Percentiles rank a stretch among this genome's conserved stretches.
phyloP scores from a whole-genome alignment of 2,113 vertebrate species.

The Hippotragus niger region DNA sequence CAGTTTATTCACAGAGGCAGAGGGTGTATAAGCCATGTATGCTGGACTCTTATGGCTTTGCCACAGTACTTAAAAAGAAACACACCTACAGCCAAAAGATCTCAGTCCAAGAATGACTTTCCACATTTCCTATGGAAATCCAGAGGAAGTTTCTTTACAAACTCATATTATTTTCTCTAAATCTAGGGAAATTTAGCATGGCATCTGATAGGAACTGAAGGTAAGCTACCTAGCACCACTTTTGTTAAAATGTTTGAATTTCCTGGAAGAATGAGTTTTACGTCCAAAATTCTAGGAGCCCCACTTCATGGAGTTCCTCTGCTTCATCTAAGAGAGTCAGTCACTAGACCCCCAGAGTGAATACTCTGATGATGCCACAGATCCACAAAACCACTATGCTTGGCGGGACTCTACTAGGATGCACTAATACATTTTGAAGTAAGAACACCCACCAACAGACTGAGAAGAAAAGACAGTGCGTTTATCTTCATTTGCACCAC shows the following conservation, averaged over 20 bases:
- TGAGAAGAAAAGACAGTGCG: neutral
- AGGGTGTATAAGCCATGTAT: neutral
- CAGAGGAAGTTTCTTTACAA: constrained; percentile 3
- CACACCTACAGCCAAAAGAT: neutral
- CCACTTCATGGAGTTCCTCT: neutral
- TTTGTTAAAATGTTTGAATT: neutral
- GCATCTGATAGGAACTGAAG: neutral
- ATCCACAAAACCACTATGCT: neutral
- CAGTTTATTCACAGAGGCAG: neutral
- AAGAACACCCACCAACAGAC: neutral
- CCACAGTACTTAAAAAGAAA: neutral
- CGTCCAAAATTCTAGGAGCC: neutral
- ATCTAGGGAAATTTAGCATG: neutral
- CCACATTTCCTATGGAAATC: constrained; percentile 37
- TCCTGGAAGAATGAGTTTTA: neutral
- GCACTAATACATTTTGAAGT: neutral
- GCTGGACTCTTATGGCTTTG: neutral
- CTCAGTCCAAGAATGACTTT: constrained; percentile 17
- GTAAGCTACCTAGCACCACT: neutral
- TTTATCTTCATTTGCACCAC: neutral
- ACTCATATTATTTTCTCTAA: neutral
- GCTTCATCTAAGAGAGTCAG: neutral
- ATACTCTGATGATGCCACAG: neutral
- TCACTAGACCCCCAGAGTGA: neutral
- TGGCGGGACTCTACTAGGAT: neutral